A percentile compares a stretch with the other conserved stretches of the same genome.
Evolutionary conservation across 2,888 invertebrate species (phyloP).

Genomic region (Ochlodes sylvanus): DNA sequence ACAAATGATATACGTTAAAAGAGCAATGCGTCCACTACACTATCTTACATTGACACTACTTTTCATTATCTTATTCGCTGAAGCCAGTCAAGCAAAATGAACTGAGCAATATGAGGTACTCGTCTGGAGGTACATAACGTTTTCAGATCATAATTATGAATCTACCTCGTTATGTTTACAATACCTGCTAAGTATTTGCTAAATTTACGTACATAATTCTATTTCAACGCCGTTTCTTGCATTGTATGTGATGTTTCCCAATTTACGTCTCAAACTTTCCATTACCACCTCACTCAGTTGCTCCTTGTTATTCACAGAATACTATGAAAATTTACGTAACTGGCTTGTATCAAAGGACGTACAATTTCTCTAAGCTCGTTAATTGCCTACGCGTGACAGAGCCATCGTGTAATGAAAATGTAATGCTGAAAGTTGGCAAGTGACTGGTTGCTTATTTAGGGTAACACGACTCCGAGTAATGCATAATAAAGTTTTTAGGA

Average conservation of each 20-base stretch:
- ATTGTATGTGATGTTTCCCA: not conserved
- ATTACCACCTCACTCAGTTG: not conserved
- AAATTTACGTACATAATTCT: not conserved
- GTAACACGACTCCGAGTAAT: slow-evolving; percentile 70
- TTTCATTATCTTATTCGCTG: no score
- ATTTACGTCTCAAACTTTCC: not conserved
- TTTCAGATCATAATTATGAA: no score
- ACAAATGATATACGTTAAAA: no score
- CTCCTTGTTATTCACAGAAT: no score
- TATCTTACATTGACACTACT: no score
- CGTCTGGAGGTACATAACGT: no score
- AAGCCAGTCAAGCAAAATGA: no score
- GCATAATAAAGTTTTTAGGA: slow-evolving; percentile 80
- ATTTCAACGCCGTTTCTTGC: not conserved
- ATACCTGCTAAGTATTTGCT: no score
- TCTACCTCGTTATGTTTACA: no score
- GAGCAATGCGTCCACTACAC: no score
- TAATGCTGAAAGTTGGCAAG: slow-evolving; percentile 78
- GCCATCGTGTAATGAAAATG: slow-evolving; percentile 75
- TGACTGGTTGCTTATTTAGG: slow-evolving; percentile 76
- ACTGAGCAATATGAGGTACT: no score
- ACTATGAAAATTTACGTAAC: no score
- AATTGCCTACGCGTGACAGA: slow-evolving; percentile 50
- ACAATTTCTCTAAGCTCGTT: slow-evolving; percentile 34
- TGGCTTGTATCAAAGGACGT: not conserved